Base-by-base conservation (phyloP, 2,888 invertebrate species). In the Desoria tigrina region DNA sequence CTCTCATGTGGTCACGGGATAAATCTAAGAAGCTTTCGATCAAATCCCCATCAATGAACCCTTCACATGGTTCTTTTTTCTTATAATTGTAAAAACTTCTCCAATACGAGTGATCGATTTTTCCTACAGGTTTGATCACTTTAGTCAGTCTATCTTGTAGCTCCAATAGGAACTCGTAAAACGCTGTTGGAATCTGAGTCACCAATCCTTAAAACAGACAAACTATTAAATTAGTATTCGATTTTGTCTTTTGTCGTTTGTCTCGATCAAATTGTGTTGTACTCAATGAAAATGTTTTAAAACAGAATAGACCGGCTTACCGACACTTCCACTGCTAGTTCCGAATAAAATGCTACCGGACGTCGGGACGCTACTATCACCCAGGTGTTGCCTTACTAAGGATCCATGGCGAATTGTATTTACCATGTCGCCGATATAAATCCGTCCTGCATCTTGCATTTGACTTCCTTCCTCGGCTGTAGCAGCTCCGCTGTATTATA, bases 1-100 rank as follows among this genome's bases (percentile, higher is more conserved):
- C 92, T 69, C 88, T 86, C 90, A 97, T 96, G 82, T 92, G 90
- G 26, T 93, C 92, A 32, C 92, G 84, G 60, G 83, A 86, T 70
- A 99, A 86, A 81, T 99, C 98, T 39, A 98, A 84, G 81, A 96
- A 95, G 81, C 92, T 93, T 82, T 99, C 99, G 66, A 99, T 90
- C 61, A 99, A 84, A 84, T 99, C 99, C 0, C 99, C 99, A 81
- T 99, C 99, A 62, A 99, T 91, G 81, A 99, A 99, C 3, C 96
- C 96, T 78, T 90, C 90, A 51, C 90, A 88, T 0, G 89, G 88
- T 80, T 96, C 95, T 1, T 90, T 90, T 82, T 92, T 94, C 72
- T 92, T 87, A 77, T 94, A 92, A 0, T 92, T 93, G 81, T 90
- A 88, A 81, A 92, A 93, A 68, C 92, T 90, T 64, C 94, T 84